Evolutionary conservation across 30 jellyfish, hydroid and myxozoan genomes (phyloP).

Genomic region (Aurelia coerulea): DNA sequence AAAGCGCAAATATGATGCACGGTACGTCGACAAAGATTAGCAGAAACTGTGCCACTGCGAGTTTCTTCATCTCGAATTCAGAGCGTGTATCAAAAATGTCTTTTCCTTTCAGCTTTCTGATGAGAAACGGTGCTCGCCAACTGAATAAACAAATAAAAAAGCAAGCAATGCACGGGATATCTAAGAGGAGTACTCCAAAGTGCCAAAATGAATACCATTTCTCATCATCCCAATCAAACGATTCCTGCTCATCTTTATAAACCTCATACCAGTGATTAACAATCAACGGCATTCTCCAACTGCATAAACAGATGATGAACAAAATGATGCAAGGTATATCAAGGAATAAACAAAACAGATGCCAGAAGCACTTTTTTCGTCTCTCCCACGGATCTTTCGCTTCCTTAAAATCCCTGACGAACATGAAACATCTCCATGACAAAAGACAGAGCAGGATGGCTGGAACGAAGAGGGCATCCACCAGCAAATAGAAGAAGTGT

Average conservation of each 20-base stretch:
- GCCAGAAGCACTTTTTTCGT: slow-evolving; percentile 75
- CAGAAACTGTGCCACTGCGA: slow-evolving; percentile 55
- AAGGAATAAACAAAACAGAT: slow-evolving; percentile 58
- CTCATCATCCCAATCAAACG: slow-evolving; percentile 80
- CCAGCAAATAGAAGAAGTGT: slow-evolving; percentile 67
- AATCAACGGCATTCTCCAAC: slow-evolving; percentile 90
- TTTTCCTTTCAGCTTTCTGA: slow-evolving; percentile 39
- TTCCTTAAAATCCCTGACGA: slow-evolving; percentile 41
- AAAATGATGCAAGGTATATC: slow-evolving; percentile 84
- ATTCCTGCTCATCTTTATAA: slow-evolving; percentile 6
- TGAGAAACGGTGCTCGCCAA: slow-evolving; percentile 82
- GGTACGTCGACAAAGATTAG: slow-evolving; percentile 83
- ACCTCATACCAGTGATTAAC: not conserved
- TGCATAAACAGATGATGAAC: slow-evolving; percentile 26
- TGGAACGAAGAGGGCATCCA: slow-evolving; percentile 83
- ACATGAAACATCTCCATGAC: slow-evolving; percentile 89
- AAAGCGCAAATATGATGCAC: slow-evolving; percentile 50
- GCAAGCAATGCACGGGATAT: slow-evolving; percentile 83
- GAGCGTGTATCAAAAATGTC: slow-evolving; percentile 3
- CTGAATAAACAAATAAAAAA: slow-evolving; percentile 34
- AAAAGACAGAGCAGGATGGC: slow-evolving; percentile 73
- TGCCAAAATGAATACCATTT: slow-evolving; percentile 70
- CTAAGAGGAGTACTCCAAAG: slow-evolving; percentile 54
- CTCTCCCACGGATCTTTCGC: slow-evolving; percentile 77
- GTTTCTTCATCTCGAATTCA: slow-evolving; percentile 47